Percentiles rank a stretch among this genome's conserved stretches.
Evolutionary conservation across 2,888 invertebrate genomes (phyloP).

Genomic region (Eupithecia subumbrata): DNA sequence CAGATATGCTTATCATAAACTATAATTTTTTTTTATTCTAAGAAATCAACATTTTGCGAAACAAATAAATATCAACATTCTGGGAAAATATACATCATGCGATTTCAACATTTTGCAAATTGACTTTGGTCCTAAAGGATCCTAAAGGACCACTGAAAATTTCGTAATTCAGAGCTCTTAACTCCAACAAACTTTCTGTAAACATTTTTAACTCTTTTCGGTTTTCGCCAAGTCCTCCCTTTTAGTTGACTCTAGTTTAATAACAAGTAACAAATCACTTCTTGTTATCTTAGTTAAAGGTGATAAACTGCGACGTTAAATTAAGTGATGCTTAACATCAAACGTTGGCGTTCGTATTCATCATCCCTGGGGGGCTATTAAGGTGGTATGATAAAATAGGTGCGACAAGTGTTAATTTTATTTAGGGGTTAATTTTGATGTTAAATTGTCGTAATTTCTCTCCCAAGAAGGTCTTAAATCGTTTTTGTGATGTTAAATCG

Average conservation of each 20-base stretch:
- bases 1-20: no score
- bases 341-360: conserved; percentile 50
- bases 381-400: conserved; percentile 6
- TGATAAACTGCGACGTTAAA: conserved; percentile 42
- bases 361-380: conserved; percentile 35
- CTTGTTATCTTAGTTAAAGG: conserved; percentile 36
- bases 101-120: no score
- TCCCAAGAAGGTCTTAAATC: no score
- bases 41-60: no score
- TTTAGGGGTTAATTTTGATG: neutral
- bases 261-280: conserved; percentile 23
- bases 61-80: no score
- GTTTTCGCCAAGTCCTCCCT: neutral
- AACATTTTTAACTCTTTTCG: neutral
- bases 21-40: no score
- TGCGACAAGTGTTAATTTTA: conserved; percentile 2
- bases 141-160: no score
- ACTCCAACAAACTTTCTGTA: neutral
- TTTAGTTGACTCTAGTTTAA: neutral
- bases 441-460: neutral
- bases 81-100: no score
- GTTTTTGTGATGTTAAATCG: no score
- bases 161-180: neutral
- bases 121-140: no score
- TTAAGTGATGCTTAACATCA: conserved; percentile 45